phyloP scores from a whole-genome alignment of 2,888 invertebrate species.

The Galerucella pusilla region DNA sequence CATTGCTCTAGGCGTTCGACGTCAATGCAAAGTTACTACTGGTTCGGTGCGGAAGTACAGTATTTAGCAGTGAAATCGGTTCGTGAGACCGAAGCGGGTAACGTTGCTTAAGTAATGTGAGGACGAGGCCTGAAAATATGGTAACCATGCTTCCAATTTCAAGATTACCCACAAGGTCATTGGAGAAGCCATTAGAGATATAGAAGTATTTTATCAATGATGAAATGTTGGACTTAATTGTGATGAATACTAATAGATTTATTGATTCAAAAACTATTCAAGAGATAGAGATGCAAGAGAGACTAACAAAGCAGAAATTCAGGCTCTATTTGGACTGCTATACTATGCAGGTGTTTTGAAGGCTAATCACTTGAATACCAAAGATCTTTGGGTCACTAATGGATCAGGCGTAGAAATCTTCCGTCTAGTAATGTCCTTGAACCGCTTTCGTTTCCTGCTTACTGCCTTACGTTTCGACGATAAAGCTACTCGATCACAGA shows the following conservation, averaged over 20 bases:
- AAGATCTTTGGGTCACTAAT: conserved; percentile 34
- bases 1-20: no score
- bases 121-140: neutral
- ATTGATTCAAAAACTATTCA: neutral
- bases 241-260: neutral
- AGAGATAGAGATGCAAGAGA: neutral
- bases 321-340: conserved; percentile 23
- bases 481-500: neutral
- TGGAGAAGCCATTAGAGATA: neutral
- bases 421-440: conserved; percentile 1
- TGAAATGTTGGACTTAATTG: neutral
- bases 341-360: conserved; percentile 34
- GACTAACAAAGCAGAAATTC: conserved; percentile 4
- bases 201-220: conserved; percentile 3
- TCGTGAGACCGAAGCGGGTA: no score
- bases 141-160: neutral
- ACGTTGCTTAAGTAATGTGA: no score
- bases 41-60: no score
- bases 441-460: no score
- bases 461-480: no score
- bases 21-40: no score
- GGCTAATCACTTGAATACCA: conserved; percentile 27
- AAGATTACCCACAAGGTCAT: conserved; percentile 7
- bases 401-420: conserved; percentile 39
- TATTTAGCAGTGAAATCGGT: no score